Evolutionary conservation across 2,888 invertebrate species (phyloP).

Genomic region (Eurytoma californica): DNA sequence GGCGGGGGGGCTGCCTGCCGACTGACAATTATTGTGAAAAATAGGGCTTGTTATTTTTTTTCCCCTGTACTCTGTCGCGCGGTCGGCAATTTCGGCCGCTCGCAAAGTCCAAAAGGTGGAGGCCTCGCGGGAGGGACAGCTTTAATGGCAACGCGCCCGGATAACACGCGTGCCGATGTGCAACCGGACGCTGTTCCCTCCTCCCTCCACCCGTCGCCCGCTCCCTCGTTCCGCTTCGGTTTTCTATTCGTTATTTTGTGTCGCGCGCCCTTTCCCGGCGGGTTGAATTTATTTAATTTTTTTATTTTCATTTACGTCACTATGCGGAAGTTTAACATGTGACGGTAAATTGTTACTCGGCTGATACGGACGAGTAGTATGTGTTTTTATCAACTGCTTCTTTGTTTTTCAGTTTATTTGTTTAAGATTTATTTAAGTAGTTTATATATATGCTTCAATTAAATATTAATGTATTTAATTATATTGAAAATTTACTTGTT

Average conservation of each 20-base stretch:
- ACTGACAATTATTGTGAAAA: slow-evolving; percentile 65
- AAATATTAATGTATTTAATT: too few species aligned
- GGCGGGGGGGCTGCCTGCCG: too few species aligned
- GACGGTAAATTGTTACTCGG: neutral
- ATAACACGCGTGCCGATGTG: slow-evolving; percentile 37
- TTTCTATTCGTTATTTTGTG: slow-evolving; percentile 9
- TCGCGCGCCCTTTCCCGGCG: neutral
- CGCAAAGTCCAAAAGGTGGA: slow-evolving; percentile 24
- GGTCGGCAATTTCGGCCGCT: slow-evolving; percentile 6
- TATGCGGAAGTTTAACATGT: neutral
- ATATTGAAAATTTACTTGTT: too few species aligned
- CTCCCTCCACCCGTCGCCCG: slow-evolving; percentile 39
- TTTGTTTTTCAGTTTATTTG: too few species aligned
- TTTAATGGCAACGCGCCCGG: slow-evolving; percentile 42
- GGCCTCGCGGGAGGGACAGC: slow-evolving; percentile 6
- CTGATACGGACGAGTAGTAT: neutral
- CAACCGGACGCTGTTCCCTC: neutral
- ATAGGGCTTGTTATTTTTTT: slow-evolving; percentile 58
- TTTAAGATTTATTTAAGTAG: too few species aligned
- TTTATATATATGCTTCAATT: too few species aligned
- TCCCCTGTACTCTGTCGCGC: neutral
- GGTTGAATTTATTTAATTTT: neutral
- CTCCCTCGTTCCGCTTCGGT: neutral
- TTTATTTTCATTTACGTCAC: neutral
- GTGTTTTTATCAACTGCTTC: too few species aligned